Conservation (phyloP, 2,797 vertebrate species). For the Syngnathus rostellatus region DNA sequence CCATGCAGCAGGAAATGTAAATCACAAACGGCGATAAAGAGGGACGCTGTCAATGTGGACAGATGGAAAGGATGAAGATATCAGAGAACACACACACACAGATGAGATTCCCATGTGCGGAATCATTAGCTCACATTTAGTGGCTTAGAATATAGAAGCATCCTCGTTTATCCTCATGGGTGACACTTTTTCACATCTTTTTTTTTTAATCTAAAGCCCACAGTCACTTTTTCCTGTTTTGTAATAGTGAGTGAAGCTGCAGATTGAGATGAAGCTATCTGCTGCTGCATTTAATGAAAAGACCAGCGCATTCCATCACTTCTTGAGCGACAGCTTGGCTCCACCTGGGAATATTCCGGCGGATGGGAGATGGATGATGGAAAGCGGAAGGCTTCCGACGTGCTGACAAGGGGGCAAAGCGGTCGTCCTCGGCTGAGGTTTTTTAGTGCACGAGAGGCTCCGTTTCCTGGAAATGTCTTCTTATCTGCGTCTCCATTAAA, state of each 20-base stretch:
- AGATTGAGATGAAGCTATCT: conserved; percentile 1
- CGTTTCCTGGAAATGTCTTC: conserved; percentile 29
- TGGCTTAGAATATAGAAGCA: conserved; percentile 14
- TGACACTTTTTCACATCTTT: background rate
- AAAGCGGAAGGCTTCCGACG: conserved; percentile 36
- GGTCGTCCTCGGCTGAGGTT: conserved; percentile 39
- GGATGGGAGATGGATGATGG: conserved; percentile 43
- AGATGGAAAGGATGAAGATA: conserved; percentile 2
- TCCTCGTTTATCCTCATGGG: conserved; percentile 17
- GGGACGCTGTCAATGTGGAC: background rate
- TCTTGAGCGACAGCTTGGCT: conserved; percentile 43
- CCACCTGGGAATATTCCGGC: conserved; percentile 41
- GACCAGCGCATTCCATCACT: conserved; percentile 37
- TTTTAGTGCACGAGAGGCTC: conserved; percentile 20
- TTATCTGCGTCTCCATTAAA: conserved; percentile 27
- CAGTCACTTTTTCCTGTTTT: conserved; percentile 3
- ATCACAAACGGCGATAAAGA: background rate
- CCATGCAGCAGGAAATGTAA: background rate
- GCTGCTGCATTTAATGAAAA: conserved; percentile 44
- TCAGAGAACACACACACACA: background rate
- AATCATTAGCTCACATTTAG: conserved; percentile 18
- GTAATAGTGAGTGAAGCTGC: background rate
- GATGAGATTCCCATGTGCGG: conserved; percentile 23
- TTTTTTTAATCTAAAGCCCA: conserved; percentile 6
- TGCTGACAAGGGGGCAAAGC: conserved; percentile 49